phyloP scores from a whole-genome alignment of 2,797 vertebrate genomes.

The Protosalanx chinensis region DNA sequence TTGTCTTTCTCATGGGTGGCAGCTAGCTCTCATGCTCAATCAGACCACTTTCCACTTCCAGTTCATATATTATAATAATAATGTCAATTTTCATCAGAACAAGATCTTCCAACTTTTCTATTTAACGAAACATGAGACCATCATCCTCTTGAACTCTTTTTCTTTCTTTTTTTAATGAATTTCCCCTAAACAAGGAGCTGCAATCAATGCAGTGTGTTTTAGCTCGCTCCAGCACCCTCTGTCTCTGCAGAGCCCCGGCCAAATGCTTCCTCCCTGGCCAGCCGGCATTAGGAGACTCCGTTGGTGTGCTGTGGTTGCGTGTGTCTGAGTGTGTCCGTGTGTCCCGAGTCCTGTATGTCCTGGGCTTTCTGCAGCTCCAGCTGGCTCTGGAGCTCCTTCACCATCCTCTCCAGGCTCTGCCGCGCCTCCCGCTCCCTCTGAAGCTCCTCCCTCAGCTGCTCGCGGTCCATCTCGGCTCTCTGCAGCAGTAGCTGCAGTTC shows the following conservation, averaged over 20 bases:
- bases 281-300: conserved; percentile 51
- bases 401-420: conserved; percentile 88
- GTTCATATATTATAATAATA: conserved; percentile 56
- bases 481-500: conserved; percentile 90
- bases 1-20: conserved; percentile 45
- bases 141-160: conserved; percentile 13
- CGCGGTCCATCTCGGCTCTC: conserved; percentile 87
- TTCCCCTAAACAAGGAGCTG: conserved; percentile 48
- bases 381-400: conserved; percentile 90
- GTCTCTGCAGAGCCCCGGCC: conserved; percentile 45
- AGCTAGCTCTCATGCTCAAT: conserved; percentile 59
- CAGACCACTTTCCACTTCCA: conserved; percentile 68
- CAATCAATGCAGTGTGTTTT: conserved; percentile 30
- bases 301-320: conserved; percentile 46
- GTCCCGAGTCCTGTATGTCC: conserved; percentile 8
- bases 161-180: conserved; percentile 35
- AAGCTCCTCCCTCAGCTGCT: conserved; percentile 89
- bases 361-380: conserved; percentile 78
- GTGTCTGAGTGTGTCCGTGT: conserved; percentile 53
- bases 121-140: conserved; percentile 41
- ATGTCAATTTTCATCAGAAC: conserved; percentile 53
- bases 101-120: conserved; percentile 31
- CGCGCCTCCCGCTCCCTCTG: conserved; percentile 87
- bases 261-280: conserved; percentile 36
- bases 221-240: conserved; percentile 16